Evolutionary conservation across 2,113 vertebrate genomes (phyloP), one percentile per base, ranked within the genome.

Genomic region (Mugil cephalus): DNA sequence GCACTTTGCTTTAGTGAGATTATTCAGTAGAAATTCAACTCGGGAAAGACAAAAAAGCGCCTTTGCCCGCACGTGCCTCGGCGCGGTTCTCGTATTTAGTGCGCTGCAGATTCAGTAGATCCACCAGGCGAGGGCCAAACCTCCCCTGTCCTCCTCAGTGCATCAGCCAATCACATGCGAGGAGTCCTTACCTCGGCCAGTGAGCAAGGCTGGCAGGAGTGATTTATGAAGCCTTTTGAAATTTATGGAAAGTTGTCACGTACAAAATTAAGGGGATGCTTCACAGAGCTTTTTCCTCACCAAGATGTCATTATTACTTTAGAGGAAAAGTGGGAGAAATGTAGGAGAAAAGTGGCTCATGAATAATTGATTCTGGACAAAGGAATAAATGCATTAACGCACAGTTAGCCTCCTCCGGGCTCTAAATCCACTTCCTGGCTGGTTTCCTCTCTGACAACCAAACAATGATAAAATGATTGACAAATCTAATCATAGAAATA

Each of bases 231-330:
- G 74, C 84, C 52, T 63, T 64, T 75, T 75, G 74, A 83, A 91
- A 88, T 75, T 52, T 87, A 84, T 82, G 79, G 75, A 80, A 86
- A 80, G 82, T 87, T 87, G 87, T 85, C 88, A 83, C 48, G 72
- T 88, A 83, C 80, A 82, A 91, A 91, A 89, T 91, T 81, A 90
- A 91, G 60, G 83, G 72, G 73, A 90, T 83, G 90, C 80, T 89
- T 92, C 85, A 91, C 68, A 79, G 87, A 88, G 77, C 60, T 39
- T 85, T 86, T 81, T 70, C 69, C 62, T 39, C 13, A 77, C 66
- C 51, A 50, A 90, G 76, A 85, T 75, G 75, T 84, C 79, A 82
- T 89, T 88, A 87, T 84, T 77, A 70, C 86, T 80, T 85, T 82
- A 55, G 50, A 61, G 60, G 54, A 80, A 82, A 83, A 81, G 76